phyloP scores from a whole-genome alignment of 1,140 invertebrate genomes.

The Brachionus asplanchnoidis region DNA sequence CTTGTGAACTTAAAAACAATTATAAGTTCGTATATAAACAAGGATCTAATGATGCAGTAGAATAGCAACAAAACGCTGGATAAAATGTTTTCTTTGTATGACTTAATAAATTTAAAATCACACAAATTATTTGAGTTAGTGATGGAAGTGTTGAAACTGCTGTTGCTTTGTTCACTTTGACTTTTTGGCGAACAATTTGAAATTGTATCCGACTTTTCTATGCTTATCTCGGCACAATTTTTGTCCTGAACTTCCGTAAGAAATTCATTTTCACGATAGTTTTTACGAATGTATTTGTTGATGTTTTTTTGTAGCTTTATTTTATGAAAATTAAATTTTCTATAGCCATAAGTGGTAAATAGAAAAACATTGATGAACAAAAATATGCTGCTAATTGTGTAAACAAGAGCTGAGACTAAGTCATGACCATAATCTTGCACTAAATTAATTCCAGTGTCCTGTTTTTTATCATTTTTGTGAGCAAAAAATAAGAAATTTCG shows the following conservation, averaged over 20 bases:
- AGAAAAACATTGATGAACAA: not conserved
- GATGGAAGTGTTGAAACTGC: slow-evolving; percentile 7
- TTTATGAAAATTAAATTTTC: not conserved
- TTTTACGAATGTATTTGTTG: not conserved
- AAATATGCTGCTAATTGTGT: not conserved
- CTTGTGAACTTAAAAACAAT: not conserved
- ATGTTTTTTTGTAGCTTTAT: slow-evolving; percentile 14
- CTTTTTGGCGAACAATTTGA: not conserved
- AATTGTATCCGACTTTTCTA: not conserved
- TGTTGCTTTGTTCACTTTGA: not conserved
- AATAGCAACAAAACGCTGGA: not conserved
- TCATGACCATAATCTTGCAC: slow-evolving; percentile 17
- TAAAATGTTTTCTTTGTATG: not conserved
- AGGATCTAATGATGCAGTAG: not conserved
- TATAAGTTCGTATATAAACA: slow-evolving; percentile 6
- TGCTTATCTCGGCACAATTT: not conserved
- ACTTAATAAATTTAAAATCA: not conserved
- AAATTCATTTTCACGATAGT: not conserved
- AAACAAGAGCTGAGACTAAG: not conserved
- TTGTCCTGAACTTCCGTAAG: not conserved
- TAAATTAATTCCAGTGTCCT: not conserved
- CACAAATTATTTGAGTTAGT: not conserved
- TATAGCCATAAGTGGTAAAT: not conserved
- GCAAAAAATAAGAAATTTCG: slow-evolving; percentile 4
- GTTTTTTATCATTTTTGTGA: not conserved